Base-by-base conservation (phyloP, 1,140 invertebrate species). In the Drusus annulatus region DNA sequence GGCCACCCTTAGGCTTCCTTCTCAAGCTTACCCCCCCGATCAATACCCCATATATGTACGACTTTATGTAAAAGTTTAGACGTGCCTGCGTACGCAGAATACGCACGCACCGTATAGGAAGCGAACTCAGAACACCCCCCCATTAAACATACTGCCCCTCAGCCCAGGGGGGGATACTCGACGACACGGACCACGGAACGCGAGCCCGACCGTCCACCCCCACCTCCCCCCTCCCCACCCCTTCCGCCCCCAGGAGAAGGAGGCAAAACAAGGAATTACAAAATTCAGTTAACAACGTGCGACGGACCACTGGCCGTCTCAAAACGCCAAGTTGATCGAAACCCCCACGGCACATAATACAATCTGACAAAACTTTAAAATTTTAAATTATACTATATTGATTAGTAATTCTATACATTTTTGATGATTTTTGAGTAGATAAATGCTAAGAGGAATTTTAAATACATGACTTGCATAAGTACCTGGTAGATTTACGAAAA, bases 21-120 rank as follows among this genome's bases (percentile, higher is more conserved):
- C 81, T 77, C 81, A 74, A 17, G 51, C 74, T 60, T 58, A 56
- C 75, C 80, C 80, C 80, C 77, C 76, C 81, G 81, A 82, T 82
- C 81, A 82, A 82, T 82, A 82, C 81, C 81, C 81, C 81, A 82
- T 82, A 82, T 82, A 82, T 82, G 81, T 82, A 82, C 81, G 81
- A 82, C 81, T 82, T 82, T 82, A 82, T 82, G 81, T 82, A 82
- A 82, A 82, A 82, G 81, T 82, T 82, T 82, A 82, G 81, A 82
- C 81, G 81, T 81, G 80, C 69, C 77, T 81, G 80, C 80, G 80
- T 82, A 82, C 81, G 81, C 81, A 82, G 81, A 82, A 79, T 79
- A 71, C 77, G 80, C 54, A 79, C 63, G 45, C 60, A 63, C 54
- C 16, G 23, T 50, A 51, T 71, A 71, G 68, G 62, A 28, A 65